phyloP scores from a whole-genome alignment of 1,140 invertebrate species.

The Hyposmocoma kahamanoa region DNA sequence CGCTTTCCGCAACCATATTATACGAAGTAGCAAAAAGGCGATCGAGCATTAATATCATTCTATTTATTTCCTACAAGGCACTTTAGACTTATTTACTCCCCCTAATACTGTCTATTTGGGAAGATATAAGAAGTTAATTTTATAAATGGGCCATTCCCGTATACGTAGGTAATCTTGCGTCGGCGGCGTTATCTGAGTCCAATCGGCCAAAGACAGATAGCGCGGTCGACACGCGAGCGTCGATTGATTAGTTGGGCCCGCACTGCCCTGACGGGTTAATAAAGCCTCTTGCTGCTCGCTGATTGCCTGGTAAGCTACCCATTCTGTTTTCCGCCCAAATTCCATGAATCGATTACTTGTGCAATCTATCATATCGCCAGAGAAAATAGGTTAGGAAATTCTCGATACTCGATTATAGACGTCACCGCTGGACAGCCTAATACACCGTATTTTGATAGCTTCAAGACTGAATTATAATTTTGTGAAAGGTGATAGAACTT shows the following conservation, averaged over 20 bases:
- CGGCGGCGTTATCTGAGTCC: slow-evolving; percentile 48
- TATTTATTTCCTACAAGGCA: slow-evolving; percentile 36
- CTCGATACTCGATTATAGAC: background rate
- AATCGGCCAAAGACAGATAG: slow-evolving; percentile 66
- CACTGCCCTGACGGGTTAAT: slow-evolving; percentile 62
- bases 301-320: slow-evolving; percentile 63
- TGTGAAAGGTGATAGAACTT: too few relatives aligned
- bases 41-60: slow-evolving; percentile 34
- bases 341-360: slow-evolving; percentile 47
- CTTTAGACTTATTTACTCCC: slow-evolving; percentile 50
- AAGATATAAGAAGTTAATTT: slow-evolving; percentile 62
- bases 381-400: slow-evolving; percentile 14
- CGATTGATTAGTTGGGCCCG: slow-evolving; percentile 66
- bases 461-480: too few relatives aligned
- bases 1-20: slow-evolving; percentile 13
- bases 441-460: too few relatives aligned
- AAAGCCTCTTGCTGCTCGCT: slow-evolving; percentile 53
- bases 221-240: slow-evolving; percentile 59
- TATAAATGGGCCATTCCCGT: slow-evolving; percentile 60
- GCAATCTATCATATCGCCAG: slow-evolving; percentile 33
- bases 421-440: background rate
- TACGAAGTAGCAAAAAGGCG: slow-evolving; percentile 13
- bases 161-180: slow-evolving; percentile 59
- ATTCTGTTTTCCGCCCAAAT: slow-evolving; percentile 46
- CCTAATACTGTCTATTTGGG: slow-evolving; percentile 42